These are phyloP conservation scores for Alloplasta piceator DNA, from an alignment of 2,888 invertebrate species.

Conservation along the genomic window DNA sequence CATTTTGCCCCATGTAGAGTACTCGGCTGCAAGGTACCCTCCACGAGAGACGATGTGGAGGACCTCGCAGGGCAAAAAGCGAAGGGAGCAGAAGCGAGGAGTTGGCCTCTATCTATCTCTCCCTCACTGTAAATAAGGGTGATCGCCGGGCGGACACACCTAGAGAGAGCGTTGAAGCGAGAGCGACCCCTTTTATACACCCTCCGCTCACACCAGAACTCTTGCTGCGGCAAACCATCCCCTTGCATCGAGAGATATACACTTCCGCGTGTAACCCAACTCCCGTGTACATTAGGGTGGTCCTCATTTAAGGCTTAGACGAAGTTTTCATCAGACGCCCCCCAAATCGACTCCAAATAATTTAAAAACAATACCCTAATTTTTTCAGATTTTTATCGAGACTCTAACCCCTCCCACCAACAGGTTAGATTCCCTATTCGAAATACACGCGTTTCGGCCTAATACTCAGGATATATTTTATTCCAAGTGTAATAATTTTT, in stretches of 20 bases:
- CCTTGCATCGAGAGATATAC: constrained; percentile 27
- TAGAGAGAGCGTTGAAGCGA: constrained; percentile 52
- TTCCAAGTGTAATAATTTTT: too few relatives aligned
- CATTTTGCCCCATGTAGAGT: too few relatives aligned
- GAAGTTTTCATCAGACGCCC: too few relatives aligned
- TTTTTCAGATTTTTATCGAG: too few relatives aligned
- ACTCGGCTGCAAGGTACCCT: constrained; percentile 32
- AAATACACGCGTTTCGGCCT: too few relatives aligned
- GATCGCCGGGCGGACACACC: constrained; percentile 48
- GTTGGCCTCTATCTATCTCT: constrained; percentile 9
- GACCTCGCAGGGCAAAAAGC: constrained; percentile 55
- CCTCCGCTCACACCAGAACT: constrained; percentile 44
- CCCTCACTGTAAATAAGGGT: constrained; percentile 54
- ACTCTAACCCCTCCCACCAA: too few relatives aligned
- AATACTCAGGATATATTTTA: too few relatives aligned
- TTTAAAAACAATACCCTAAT: too few relatives aligned
- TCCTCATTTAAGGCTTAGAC: too few relatives aligned
- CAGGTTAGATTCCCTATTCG: too few relatives aligned
- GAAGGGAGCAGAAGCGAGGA: constrained; percentile 47
- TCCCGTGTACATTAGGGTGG: constrained; percentile 14
- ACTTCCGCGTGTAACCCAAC: background rate
- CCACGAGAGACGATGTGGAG: constrained; percentile 36
- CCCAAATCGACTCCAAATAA: too few relatives aligned
- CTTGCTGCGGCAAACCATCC: constrained; percentile 43
- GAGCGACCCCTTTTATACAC: constrained; percentile 38